Evolutionary conservation across 2,113 vertebrate genomes (phyloP).

Genomic region (Copsychus sechellarum): DNA sequence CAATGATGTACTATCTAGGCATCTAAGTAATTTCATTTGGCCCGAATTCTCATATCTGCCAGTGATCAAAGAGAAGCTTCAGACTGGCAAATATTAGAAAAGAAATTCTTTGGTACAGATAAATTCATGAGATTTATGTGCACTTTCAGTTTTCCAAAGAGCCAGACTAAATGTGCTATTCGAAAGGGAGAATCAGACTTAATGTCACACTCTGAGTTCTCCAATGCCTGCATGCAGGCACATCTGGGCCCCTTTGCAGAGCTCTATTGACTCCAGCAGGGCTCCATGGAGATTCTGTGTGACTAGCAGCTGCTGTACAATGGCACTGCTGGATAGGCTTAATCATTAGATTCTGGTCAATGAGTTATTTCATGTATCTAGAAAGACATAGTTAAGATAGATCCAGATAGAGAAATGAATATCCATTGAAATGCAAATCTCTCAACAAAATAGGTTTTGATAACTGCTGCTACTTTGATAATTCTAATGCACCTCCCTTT

Average conservation of each 20-base stretch:
- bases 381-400: slow-evolving; percentile 49
- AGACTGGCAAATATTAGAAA: background rate
- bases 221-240: background rate
- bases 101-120: background rate
- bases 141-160: background rate
- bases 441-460: slow-evolving; percentile 38
- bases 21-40: background rate
- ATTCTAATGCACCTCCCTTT: slow-evolving; percentile 22
- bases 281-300: background rate
- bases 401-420: slow-evolving; percentile 39
- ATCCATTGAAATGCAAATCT: slow-evolving; percentile 61
- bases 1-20: background rate
- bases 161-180: background rate
- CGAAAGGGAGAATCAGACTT: background rate
- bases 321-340: background rate
- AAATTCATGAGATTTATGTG: background rate
- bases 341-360: slow-evolving; percentile 31
- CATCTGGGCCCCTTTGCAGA: slow-evolving; percentile 32
- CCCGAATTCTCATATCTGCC: background rate
- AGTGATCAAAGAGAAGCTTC: background rate
- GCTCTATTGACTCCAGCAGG: slow-evolving; percentile 34
- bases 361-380: slow-evolving; percentile 32
- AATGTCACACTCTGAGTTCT: background rate
- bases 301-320: background rate
- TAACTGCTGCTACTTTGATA: background rate